Evolutionary conservation across 2,113 vertebrate species (phyloP), one percentile per base, ranked within the genome.

Genomic region (Cottus gobio): DNA sequence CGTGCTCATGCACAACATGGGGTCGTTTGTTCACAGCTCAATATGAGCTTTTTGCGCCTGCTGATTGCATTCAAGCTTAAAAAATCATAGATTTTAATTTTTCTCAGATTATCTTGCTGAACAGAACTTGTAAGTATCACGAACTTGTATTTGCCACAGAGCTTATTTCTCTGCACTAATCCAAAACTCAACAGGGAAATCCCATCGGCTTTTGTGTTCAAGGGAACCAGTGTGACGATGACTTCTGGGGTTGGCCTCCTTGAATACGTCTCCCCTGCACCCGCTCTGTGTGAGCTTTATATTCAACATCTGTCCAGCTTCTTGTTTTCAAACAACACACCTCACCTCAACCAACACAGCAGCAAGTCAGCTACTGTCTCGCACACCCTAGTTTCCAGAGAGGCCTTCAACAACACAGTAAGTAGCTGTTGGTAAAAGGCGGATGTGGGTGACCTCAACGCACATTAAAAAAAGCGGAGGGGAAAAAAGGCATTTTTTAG

Each of bases 381-480:
- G 60, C 24, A 44, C 24, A n/a, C n/a, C n/a, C n/a, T n/a, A n/a
- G n/a, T n/a, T n/a, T 26, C n/a, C 34, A 28, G 24, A 20, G 9
- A 24, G n/a, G 24, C 52, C 63, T 22, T 11, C 58, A 46, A 36
- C 16, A 72, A 36, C 16, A 72, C 75, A 28, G 39, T 54, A 42
- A 68, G 34, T 52, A 28, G 18, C n/a, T 73, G 39, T 22, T 56
- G 48, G 13, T 83, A 13, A 65, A 34, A 77, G 37, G 48, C 3
- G 20, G 20, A 36, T 22, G 42, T 15, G 30, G 37, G 26, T 30
- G 36, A 77, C 61, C 36, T 71, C 37, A 48, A 46, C 12, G n/a
- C 5, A n/a, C 36, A 54, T 54, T 44, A 28, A 39, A 60, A 42
- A 4, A n/a, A n/a, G n/a, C n/a, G n/a, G n/a, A n/a, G n/a, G n/a